A percentile compares a stretch with the other conserved stretches of the same genome.
Conservation (phyloP, 2,113 vertebrate species). For the Myocastor coypus region DNA sequence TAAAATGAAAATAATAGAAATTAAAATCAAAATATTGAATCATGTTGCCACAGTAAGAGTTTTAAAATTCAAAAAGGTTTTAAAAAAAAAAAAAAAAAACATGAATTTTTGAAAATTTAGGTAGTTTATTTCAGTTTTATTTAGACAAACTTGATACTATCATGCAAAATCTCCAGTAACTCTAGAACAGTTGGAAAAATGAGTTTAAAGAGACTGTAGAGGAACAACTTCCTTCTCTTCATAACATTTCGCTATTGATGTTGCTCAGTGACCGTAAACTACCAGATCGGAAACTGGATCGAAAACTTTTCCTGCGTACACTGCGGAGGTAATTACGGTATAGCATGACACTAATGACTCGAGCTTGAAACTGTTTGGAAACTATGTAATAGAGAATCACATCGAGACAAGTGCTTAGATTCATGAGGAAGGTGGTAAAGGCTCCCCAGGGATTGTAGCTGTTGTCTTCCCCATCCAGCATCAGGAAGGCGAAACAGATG, state of each 20-base stretch:
- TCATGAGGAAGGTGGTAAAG: constrained; percentile 97
- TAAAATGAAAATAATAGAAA: constrained; percentile 38
- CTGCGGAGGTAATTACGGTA: constrained; percentile 97
- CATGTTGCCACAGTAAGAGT: background rate
- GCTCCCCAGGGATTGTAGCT: constrained; percentile 91
- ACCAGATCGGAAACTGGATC: constrained; percentile 90
- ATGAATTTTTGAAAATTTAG: background rate
- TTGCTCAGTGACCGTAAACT: constrained; percentile 95
- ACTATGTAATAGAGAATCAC: constrained; percentile 98
- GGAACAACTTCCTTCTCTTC: constrained; percentile 53
- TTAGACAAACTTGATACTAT: constrained; percentile 1
- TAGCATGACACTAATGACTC: constrained; percentile 97
- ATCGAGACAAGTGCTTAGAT: constrained; percentile 95
- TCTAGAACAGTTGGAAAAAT: background rate
- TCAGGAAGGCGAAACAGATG: constrained; percentile 90
- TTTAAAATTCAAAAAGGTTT: background rate
- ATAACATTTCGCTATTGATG: constrained; percentile 94
- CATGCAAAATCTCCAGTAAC: background rate
- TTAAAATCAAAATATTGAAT: constrained; percentile 39
- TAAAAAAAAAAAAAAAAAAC: too few species aligned
- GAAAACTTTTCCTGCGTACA: constrained; percentile 94
- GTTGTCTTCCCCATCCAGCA: constrained; percentile 82
- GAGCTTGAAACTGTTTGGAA: constrained; percentile 98
- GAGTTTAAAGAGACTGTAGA: constrained; percentile 15
- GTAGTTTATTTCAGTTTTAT: background rate